Evolutionary conservation across 2,888 invertebrate genomes (phyloP), one percentile per base, ranked within the genome.

Genomic region (Lepetodrilus schrolli): DNA sequence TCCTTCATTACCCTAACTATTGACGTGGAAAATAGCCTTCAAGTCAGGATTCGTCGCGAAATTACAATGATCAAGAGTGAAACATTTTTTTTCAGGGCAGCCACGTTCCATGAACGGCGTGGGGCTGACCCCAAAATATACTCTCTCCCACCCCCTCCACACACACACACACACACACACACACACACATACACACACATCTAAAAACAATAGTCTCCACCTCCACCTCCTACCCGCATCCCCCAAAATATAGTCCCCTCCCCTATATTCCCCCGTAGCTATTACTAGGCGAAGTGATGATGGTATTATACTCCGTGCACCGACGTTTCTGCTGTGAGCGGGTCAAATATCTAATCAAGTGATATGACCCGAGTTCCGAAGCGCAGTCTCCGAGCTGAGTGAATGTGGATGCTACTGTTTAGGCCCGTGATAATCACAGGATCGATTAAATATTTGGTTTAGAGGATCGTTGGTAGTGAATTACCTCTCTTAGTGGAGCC

Each of bases 391-490:
- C 1, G 30, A 58, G 58, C 34, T 17, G 23, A 34, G 34, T 5
- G 34, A 26, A 23, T 1, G 51, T 26, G 26, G 30, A 34, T 43
- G 58, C 26, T 30, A 30, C 26, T 58, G 58, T 58, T 58, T 34
- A 58, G 58, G 17, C 17, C 30, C 4, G 58, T 26, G 51, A 58
- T 58, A 58, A 58, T 58, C 58, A 58, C 58, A 13, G 30, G 30
- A 58, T 58, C 58, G 58, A 58, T 58, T 58, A 30, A 34, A 58
- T 58, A 58, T 58, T 58, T 58, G 58, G 58, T 58, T 58, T 58
- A 26, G 5, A 5, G 58, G 30, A n/a, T 17, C 58, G 30, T 30
- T 58, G 30, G 30, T 10, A n/a, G 0, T n/a, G 58, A 58, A 58
- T 58, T 58, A 58, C 30, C 26, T 23, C 58, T 58, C 58, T 30